Evolutionary conservation across 2,113 vertebrate species (phyloP), one percentile per base, ranked within the genome.

Genomic region (Micronycteris hirsuta): DNA sequence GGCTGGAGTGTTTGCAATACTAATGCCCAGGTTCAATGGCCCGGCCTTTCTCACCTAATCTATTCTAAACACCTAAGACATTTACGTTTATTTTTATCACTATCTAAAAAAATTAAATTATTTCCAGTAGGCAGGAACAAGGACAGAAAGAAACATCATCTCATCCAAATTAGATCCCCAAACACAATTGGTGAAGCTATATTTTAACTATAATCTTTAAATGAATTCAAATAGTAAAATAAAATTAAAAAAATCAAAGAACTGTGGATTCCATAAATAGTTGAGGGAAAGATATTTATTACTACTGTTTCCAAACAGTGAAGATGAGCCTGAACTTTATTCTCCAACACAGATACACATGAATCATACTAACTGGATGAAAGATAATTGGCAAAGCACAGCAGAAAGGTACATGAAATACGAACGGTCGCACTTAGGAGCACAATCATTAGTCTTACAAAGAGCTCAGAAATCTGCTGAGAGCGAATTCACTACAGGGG

Each of bases 171-270:
- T 45, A 71, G 58, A 94, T 78, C 45, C 16, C 68, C 20, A 94
- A 93, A 82, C 56, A 85, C 68, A 86, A 94, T 90, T 49, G 33
- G 63, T 89, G 52, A 91, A 76, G n/a, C 43, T 58, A 85, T 3
- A 63, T 11, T 82, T 96, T 73, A 96, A 94, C 90, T 67, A 96
- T 22, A 86, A 77, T 84, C 4, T 85, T 86, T 89, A 93, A 81
- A 49, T 78, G 19, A 89, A 94, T 71, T 86, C 65, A 94, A 83
- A 85, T 31, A 49, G 26, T 49, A 38, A 78, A n/a, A n/a, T n/a
- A n/a, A n/a, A n/a, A n/a, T n/a, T n/a, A n/a, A n/a, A n/a, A n/a
- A n/a, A n/a, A 78, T 47, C 41, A 52, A 94, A 84, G 56, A 90
- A 89, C 26, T 77, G 11, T 52, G 8, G 14, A 38, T 52, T 20